Evolutionary conservation across 2,888 invertebrate species (phyloP).

Genomic region (Lasioglossum pauxillum): DNA sequence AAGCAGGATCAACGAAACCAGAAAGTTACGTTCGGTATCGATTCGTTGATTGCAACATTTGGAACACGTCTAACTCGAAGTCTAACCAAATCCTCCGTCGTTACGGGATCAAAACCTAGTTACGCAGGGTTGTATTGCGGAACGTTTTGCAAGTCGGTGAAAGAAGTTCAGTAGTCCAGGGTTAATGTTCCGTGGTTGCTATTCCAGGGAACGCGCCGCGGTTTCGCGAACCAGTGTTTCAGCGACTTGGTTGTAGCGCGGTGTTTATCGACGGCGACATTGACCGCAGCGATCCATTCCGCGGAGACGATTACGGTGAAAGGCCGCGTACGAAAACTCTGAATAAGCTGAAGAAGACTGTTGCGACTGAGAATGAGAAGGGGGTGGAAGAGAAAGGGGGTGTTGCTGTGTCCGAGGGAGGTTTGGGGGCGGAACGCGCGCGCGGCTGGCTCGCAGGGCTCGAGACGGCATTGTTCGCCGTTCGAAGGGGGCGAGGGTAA

Average conservation of each 20-base stretch:
- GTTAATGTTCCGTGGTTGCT: no score
- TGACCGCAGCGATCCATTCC: background rate
- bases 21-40: no score
- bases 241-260: background rate
- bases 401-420: background rate
- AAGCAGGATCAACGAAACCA: no score
- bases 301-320: background rate
- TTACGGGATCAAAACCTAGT: no score
- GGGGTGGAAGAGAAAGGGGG: background rate
- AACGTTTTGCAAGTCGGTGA: no score
- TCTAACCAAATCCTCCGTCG: no score
- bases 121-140: no score
- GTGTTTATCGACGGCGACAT: background rate
- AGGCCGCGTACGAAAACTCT: background rate
- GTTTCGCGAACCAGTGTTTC: no score
- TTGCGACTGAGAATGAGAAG: background rate
- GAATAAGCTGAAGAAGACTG: background rate
- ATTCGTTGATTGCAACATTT: no score
- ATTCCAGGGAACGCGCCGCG: no score
- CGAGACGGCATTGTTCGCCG: constrained; percentile 14
- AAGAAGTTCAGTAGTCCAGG: no score
- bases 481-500: constrained; percentile 5
- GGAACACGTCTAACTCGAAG: no score
- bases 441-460: background rate
- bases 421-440: background rate